These are phyloP conservation scores for Oscheius sp. DNA, from an alignment of 2,888 invertebrate species.

Conservation along the genomic window DNA sequence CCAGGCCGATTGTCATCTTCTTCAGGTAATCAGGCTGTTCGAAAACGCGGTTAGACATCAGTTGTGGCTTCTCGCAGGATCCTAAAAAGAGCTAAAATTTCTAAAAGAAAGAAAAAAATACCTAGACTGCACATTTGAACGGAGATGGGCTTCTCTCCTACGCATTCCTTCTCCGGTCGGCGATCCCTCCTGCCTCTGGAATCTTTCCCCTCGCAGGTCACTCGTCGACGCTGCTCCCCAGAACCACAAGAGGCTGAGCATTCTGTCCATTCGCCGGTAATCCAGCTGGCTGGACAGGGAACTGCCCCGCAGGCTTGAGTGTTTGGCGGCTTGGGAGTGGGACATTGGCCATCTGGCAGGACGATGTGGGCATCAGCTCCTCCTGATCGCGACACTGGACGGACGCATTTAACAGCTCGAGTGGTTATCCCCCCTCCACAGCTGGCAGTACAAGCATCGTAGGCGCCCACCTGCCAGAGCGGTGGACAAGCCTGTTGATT, in stretches of 20 bases:
- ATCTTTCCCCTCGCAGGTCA: conserved; percentile 88
- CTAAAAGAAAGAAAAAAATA: background rate
- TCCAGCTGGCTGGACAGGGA: conserved; percentile 91
- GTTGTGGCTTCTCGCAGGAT: conserved; percentile 41
- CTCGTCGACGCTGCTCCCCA: conserved; percentile 84
- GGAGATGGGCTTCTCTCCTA: conserved; percentile 78
- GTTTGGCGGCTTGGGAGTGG: conserved; percentile 75
- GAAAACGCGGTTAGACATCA: conserved; percentile 73
- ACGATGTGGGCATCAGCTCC: conserved; percentile 86
- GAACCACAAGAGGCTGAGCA: conserved; percentile 93
- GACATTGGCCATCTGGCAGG: conserved; percentile 92
- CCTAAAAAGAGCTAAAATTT: conserved; percentile 5
- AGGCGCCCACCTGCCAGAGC: conserved; percentile 73
- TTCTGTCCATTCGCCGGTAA: conserved; percentile 71
- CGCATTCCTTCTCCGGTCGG: conserved; percentile 78
- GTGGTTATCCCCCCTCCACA: conserved; percentile 94
- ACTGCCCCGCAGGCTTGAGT: conserved; percentile 85
- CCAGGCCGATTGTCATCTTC: conserved; percentile 79
- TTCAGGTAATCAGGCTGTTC: conserved; percentile 82
- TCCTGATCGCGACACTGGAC: conserved; percentile 49
- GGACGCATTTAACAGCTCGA: conserved; percentile 83
- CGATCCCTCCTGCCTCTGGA: conserved; percentile 79
- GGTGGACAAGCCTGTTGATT: conserved; percentile 96
- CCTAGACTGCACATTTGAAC: conserved; percentile 82
- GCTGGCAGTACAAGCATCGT: conserved; percentile 81